Evolutionary conservation across 2,888 invertebrate genomes (phyloP).

Genomic region (Urechis unicinctus): DNA sequence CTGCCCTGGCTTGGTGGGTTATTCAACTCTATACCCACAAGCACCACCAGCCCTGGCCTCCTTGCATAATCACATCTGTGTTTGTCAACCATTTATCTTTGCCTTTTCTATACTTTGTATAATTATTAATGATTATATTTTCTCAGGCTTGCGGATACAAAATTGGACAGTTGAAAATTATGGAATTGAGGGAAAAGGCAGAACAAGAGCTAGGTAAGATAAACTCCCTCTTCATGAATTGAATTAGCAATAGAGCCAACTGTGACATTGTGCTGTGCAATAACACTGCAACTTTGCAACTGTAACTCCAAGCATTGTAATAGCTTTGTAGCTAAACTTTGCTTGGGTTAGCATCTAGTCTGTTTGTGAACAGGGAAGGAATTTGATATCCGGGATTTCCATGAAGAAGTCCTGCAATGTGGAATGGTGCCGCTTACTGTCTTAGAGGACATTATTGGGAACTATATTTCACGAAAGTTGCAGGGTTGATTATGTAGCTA

Average conservation of each 20-base stretch:
- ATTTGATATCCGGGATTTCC: constrained; percentile 44
- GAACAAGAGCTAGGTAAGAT: constrained; percentile 30
- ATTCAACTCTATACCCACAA: too few species aligned
- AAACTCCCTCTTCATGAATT: neutral
- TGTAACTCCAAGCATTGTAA: too few species aligned
- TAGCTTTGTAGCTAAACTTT: too few species aligned
- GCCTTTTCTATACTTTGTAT: neutral
- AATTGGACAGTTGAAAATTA: constrained; percentile 37
- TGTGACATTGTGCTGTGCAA: too few species aligned
- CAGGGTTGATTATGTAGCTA: too few species aligned
- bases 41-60: too few species aligned
- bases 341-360: neutral
- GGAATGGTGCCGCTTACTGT: constrained; percentile 33
- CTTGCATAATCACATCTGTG: too few species aligned
- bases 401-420: constrained; percentile 36
- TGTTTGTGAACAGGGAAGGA: constrained; percentile 19
- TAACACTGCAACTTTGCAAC: too few species aligned
- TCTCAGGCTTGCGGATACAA: constrained; percentile 36
- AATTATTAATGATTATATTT: neutral
- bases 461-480: too few species aligned
- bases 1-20: too few species aligned
- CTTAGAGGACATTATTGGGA: constrained; percentile 28
- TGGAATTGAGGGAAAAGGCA: constrained; percentile 34
- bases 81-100: neutral
- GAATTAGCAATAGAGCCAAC: too few species aligned